Conservation (phyloP, 2,888 invertebrate genomes). For the Arrhopalites spinosus region DNA sequence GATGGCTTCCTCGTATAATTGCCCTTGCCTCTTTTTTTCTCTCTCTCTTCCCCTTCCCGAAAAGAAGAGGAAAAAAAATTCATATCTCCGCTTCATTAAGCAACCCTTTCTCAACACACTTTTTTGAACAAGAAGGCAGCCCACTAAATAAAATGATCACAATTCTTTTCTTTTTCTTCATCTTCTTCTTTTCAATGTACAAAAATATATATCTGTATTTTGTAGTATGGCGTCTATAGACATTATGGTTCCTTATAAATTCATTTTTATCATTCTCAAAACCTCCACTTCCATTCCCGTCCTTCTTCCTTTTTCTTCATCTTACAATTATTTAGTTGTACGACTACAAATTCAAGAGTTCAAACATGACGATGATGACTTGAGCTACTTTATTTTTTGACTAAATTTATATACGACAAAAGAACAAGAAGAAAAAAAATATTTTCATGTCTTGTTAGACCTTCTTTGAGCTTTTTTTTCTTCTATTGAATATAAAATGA, state of each 20-base stretch:
- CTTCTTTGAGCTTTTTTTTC: neutral
- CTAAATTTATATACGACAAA: neutral
- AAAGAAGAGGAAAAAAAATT: slow-evolving; percentile 32
- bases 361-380: neutral
- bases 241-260: no score
- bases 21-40: slow-evolving; percentile 31
- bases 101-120: slow-evolving; percentile 42
- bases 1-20: slow-evolving; percentile 52
- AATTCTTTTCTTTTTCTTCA: neutral
- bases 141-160: no score
- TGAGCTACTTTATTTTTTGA: neutral
- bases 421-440: neutral
- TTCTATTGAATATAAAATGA: neutral
- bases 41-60: slow-evolving; percentile 20
- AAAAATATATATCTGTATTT: no score
- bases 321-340: neutral
- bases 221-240: no score
- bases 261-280: no score
- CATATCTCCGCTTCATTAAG: slow-evolving; percentile 51
- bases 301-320: neutral
- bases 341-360: neutral
- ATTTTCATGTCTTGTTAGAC: neutral
- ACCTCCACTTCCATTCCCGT: no score
- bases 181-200: neutral
- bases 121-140: neutral